Evolutionary conservation across 2,113 vertebrate species (phyloP).

Genomic region (Peromyscus leucopus): DNA sequence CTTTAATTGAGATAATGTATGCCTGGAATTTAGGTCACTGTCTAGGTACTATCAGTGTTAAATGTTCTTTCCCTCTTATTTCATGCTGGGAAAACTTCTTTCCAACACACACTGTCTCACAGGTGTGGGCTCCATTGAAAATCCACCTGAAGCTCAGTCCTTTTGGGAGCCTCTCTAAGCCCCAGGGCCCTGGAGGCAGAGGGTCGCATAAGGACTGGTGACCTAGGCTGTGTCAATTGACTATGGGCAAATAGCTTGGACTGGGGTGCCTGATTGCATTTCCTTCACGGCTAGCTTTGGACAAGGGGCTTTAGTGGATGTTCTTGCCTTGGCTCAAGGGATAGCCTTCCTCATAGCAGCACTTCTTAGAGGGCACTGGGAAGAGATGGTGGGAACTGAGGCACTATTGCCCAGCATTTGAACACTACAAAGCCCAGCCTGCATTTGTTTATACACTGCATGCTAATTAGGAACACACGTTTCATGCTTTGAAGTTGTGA

Average conservation of each 20-base stretch:
- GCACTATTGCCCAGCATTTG: neutral
- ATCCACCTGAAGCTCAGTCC: neutral
- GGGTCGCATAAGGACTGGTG: neutral
- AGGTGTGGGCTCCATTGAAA: neutral
- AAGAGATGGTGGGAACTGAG: neutral
- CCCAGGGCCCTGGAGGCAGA: neutral
- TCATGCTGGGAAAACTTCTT: neutral
- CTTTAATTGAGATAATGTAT: constrained; percentile 26
- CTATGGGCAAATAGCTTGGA: neutral
- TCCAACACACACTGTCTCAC: neutral
- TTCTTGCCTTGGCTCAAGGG: neutral
- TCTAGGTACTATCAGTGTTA: neutral
- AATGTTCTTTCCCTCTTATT: neutral
- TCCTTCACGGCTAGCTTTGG: constrained; percentile 13
- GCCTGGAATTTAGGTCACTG: neutral
- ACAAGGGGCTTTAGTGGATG: neutral
- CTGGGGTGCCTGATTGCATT: neutral
- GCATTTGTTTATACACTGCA: constrained; percentile 58
- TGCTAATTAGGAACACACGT: constrained; percentile 70
- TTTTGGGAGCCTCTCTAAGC: neutral
- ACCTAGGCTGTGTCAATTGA: constrained; percentile 8
- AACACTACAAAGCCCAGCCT: neutral
- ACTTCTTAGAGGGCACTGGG: neutral
- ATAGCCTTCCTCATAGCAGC: neutral
- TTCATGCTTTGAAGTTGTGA: constrained; percentile 63